Evolutionary conservation across 2,797 vertebrate species (phyloP), one percentile per base, ranked within the genome.

Genomic region (Lepilemur septentrionalis): DNA sequence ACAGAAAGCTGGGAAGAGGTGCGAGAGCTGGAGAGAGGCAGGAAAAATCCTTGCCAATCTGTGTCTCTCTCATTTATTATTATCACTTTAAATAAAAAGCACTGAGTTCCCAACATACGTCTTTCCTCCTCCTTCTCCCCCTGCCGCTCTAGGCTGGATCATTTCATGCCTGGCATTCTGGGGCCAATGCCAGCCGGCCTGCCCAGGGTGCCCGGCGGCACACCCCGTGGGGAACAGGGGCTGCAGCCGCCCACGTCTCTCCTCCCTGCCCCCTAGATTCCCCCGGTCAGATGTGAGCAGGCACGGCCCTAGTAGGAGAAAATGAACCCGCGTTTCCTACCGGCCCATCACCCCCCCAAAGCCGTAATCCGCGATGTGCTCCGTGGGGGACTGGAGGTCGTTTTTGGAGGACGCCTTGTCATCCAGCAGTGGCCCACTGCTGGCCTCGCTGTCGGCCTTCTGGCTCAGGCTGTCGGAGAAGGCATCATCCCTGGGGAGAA

Each of bases 401-500:
- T 99, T 99, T 98, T 99, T 99, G 73, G 99, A 99, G 5, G 99
- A 98, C 63, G 98, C 98, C 97, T 99, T 99, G 84, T 99, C 99
- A 0, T 99, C 99, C 65, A 99, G 98, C 91, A 99, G 98, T 0
- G 99, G 99, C 30, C 99, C 99, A 0, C 99, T 99, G 98, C 99
- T 99, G 0, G 99, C 99, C 97, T 99, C 99, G 0, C 99, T 99
- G 96, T 99, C 99, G 0, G 99, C 98, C 98, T 99, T 99, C 95
- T 99, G 99, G 92, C 99, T 99, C 95, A 99, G 95, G 97, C 98
- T 99, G 98, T 99, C 99, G 0, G 99, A 99, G 98, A 99, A 99
- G 0, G 99, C 99, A 48, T 99, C 99, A 1, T 99, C 99, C 99
- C 99, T 99, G 83, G 88, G 84, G 88, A 97, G 75, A 95, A 98